Evolutionary conservation across 2,888 invertebrate genomes (phyloP), one percentile per base, ranked within the genome.

Genomic region (Heliconius aoede): DNA sequence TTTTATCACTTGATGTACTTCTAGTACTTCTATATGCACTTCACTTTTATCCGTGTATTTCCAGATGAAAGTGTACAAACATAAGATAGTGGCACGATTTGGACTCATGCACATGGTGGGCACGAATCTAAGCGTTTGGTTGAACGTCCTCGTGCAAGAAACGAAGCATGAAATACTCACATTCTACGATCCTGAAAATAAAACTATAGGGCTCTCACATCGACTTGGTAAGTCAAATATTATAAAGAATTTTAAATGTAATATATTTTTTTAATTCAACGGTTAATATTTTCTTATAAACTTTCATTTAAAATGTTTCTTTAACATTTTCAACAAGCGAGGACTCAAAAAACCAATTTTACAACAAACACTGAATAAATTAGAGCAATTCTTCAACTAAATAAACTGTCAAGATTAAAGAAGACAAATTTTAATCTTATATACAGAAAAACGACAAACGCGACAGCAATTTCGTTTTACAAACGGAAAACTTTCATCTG

Each of bases 81-180:
- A 97, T 89, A 97, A 97, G 90, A 96, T 97, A 80, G 96, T 98
- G 77, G 99, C 99, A 0, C 95, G 99, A 80, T 99, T 99, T 85
- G 99, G 99, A 2, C 95, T 99, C 78, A 99, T 99, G 99, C 99
- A 99, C 90, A 98, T 99, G 98, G 98, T 99, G 76, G 99, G 99
- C 32, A 99, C 99, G 18, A 99, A 99, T 92, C 93, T 99, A 72
- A 99, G 99, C 82, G 99, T 99, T 26, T 99, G 99, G 99, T 95
- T 99, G 61, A 97, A 98, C 87, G 98, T 98, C 0, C 95, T 99
- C 36, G 97, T 99, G 4, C 98, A 98, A 90, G 99, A 99, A 92
- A 99, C 99, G 0, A 98, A 99, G 88, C 99, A 98, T 89, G 98
- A 99, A 92, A 98, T 99, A 82, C 95, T 98, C 67, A 97, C 98